Conservation (phyloP, 2,797 vertebrate species). For the Notoglanidium macrostoma region DNA sequence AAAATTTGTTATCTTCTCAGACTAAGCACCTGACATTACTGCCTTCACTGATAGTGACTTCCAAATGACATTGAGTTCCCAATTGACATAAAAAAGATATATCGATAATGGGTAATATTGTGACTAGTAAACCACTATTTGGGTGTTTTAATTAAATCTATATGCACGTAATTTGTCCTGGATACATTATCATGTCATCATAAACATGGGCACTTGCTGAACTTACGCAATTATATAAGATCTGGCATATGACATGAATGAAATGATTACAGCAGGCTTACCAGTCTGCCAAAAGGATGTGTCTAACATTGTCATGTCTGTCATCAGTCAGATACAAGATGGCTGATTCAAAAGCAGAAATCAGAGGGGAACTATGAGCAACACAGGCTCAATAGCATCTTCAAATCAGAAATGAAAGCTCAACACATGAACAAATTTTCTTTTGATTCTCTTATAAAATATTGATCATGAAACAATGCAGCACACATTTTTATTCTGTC, state of each 20-base stretch:
- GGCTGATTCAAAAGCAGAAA: constrained; percentile 41
- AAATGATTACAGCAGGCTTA: neutral
- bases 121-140: neutral
- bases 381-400: constrained; percentile 30
- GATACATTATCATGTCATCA: neutral
- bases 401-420: constrained; percentile 51
- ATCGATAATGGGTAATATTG: constrained; percentile 26
- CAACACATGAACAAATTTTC: constrained; percentile 14
- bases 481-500: constrained; percentile 51
- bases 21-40: neutral
- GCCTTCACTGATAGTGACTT: constrained; percentile 27
- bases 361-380: neutral
- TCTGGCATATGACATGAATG: constrained; percentile 29
- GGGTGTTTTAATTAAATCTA: neutral
- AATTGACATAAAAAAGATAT: constrained; percentile 21
- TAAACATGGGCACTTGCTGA: constrained; percentile 22
- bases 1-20: neutral
- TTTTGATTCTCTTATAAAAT: constrained; percentile 56
- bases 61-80: constrained; percentile 45
- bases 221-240: constrained; percentile 35
- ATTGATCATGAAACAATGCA: constrained; percentile 53
- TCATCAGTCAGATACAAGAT: constrained; percentile 37
- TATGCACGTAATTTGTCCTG: neutral
- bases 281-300: constrained; percentile 22
- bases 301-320: constrained; percentile 24